Conservation (phyloP, 2,888 invertebrate species). For the Parnassius smintheus region DNA sequence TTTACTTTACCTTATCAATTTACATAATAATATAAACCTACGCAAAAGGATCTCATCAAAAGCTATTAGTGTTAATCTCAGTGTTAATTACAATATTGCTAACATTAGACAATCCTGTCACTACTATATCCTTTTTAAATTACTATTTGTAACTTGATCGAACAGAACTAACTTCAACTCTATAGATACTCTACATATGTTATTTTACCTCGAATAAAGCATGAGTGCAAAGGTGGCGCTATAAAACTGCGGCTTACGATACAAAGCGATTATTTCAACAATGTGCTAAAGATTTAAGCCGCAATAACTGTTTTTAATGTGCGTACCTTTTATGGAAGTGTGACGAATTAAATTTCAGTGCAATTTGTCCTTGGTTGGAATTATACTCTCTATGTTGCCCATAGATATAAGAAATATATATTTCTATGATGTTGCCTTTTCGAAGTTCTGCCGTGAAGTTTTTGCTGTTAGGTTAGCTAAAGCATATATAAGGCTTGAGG, state of each 20-base stretch:
- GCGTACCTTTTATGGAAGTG: constrained; percentile 7
- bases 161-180: constrained; percentile 5
- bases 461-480: too few relatives aligned
- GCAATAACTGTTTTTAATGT: constrained; percentile 11
- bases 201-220: constrained; percentile 12
- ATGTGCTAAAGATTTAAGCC: constrained; percentile 25
- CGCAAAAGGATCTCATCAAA: too few relatives aligned
- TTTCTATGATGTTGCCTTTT: too few relatives aligned
- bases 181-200: constrained; percentile 2
- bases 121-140: too few relatives aligned
- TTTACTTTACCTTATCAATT: too few relatives aligned
- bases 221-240: constrained; percentile 46
- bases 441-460: not conserved
- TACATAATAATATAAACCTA: too few relatives aligned
- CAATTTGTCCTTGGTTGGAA: constrained; percentile 9
- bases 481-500: too few relatives aligned
- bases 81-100: too few relatives aligned
- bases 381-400: not conserved
- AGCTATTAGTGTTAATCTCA: too few relatives aligned
- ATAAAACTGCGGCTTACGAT: constrained; percentile 33
- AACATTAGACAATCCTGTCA: too few relatives aligned
- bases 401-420: too few relatives aligned
- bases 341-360: constrained; percentile 13
- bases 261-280: constrained; percentile 39
- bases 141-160: constrained; percentile 1